phyloP scores from a whole-genome alignment of 2,113 vertebrate species.

The Corythoichthys intestinalis region DNA sequence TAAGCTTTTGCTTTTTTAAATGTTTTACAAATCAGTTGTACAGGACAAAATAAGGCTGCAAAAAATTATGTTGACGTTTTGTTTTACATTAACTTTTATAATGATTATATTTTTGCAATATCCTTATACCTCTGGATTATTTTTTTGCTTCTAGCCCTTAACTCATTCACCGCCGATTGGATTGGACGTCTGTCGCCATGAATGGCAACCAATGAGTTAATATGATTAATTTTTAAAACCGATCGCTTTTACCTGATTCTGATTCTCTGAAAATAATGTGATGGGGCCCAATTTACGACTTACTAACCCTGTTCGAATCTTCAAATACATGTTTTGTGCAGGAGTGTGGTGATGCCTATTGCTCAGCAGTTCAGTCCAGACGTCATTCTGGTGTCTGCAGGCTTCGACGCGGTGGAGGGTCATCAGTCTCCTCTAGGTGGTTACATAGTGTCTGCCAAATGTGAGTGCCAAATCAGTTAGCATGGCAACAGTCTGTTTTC shows the following conservation, averaged over 20 bases:
- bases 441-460: slow-evolving; percentile 65
- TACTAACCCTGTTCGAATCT: slow-evolving; percentile 1
- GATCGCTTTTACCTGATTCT: background rate
- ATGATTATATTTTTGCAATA: too few species aligned
- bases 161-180: too few species aligned
- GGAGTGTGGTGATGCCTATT: slow-evolving; percentile 63
- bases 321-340: slow-evolving; percentile 28
- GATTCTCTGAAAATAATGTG: background rate
- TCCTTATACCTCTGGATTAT: too few species aligned
- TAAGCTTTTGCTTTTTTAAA: too few species aligned
- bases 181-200: too few species aligned
- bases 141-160: too few species aligned
- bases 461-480: slow-evolving; percentile 32
- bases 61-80: too few species aligned
- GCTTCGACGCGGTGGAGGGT: slow-evolving; percentile 65
- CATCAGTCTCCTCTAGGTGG: slow-evolving; percentile 67
- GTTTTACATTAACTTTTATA: too few species aligned
- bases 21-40: too few species aligned
- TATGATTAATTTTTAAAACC: too few species aligned
- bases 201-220: too few species aligned
- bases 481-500: background rate
- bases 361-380: slow-evolving; percentile 67
- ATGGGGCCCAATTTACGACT: background rate
- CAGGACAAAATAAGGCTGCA: too few species aligned
- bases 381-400: slow-evolving; percentile 65